Percentiles rank a stretch among this genome's conserved stretches.
These are phyloP conservation scores for Phortica okadai DNA, from an alignment of 2,888 invertebrate species.

Conservation along the genomic window DNA sequence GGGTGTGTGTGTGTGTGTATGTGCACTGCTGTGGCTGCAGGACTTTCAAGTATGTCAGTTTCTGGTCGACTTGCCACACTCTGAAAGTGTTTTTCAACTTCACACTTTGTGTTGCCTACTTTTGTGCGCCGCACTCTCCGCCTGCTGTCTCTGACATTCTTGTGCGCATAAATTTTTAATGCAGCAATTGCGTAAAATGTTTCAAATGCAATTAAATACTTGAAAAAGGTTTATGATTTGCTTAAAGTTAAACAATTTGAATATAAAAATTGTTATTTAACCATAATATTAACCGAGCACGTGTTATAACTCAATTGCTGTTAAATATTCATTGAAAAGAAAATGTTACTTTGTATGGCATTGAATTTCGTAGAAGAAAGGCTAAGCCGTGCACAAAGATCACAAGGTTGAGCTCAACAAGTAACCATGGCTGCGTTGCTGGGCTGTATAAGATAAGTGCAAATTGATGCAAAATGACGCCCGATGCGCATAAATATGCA, in stretches of 20 bases:
- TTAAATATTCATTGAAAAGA: too few relatives aligned
- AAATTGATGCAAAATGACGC: too few relatives aligned
- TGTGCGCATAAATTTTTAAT: not conserved
- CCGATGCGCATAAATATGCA: constrained; percentile 6
- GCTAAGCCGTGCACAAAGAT: not conserved
- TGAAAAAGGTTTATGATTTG: too few relatives aligned
- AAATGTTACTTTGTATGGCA: not conserved
- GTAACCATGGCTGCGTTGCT: not conserved
- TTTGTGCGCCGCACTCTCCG: not conserved
- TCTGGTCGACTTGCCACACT: not conserved
- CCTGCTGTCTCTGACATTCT: not conserved
- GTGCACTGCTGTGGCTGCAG: not conserved
- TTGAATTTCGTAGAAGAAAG: not conserved
- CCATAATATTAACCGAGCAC: too few relatives aligned
- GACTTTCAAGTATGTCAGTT: not conserved
- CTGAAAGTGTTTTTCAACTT: not conserved
- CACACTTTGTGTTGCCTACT: not conserved
- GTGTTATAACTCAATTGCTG: too few relatives aligned
- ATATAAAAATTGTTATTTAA: too few relatives aligned
- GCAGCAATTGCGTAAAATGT: not conserved
- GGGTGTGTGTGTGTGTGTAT: not conserved
- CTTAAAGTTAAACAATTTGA: too few relatives aligned
- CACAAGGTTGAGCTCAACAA: constrained; percentile 24
- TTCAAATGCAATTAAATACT: too few relatives aligned
- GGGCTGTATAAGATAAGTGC: too few relatives aligned